Evolutionary conservation across 2,797 vertebrate genomes (phyloP), one percentile per base, ranked within the genome.

Genomic region (Philypnodon macrostomus): DNA sequence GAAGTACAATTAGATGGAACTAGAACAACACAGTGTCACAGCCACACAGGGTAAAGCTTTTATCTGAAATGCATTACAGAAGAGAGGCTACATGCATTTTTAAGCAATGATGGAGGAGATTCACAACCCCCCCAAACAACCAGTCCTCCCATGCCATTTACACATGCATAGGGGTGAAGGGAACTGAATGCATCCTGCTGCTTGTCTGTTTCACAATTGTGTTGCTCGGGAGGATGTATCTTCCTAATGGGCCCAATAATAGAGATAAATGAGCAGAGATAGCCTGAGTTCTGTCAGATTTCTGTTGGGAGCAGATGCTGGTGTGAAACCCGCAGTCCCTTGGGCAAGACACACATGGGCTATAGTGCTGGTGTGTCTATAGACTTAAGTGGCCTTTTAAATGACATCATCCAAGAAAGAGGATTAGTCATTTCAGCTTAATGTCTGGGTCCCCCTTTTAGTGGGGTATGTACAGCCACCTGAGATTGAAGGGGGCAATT

Each of bases 251-350:
- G 42, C 34, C 45, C 53, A 23, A 62, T 69, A 77, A 75, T 65
- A 19, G 64, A 76, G 80, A 84, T 63, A 63, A 70, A 83, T 37
- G 75, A 67, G 53, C 32, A 46, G 40, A 42, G n/a, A n/a, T n/a
- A n/a, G 44, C 45, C 10, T 2, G 29, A 46, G 13, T 27, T 51
- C 53, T 46, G 63, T 48, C 31, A 4, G 49, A 41, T 61, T 62
- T 74, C 57, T 53, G 69, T 15, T 39, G 70, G 72, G 70, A 77
- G 72, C 66, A 79, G 81, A 73, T 79, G 75, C 63, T 72, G 67
- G 71, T 70, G 73, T 46, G 70, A 63, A 62, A 35, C 66, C 46
- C 5, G 1, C 4, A 9, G 69, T 81, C 79, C 77, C 77, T 2
- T 58, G 68, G 77, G 77, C 63, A 33, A 17, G 59, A 53, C 67